Conservation (phyloP, 1,140 invertebrate species). For the Neodiprion pinetum region DNA sequence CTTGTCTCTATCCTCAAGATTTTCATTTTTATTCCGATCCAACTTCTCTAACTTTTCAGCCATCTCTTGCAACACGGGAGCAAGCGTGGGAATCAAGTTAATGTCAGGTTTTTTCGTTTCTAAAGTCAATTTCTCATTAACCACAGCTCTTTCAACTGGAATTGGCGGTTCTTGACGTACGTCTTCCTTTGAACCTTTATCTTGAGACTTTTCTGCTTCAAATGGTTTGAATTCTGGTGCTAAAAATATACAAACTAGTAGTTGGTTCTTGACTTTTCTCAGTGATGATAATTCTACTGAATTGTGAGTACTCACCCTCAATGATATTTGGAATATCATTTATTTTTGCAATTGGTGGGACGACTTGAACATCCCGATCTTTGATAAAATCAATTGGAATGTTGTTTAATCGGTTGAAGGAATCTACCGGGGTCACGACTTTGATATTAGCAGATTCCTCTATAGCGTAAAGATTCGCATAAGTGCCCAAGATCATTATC, state of each 20-base stretch:
- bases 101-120: constrained; percentile 31
- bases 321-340: constrained; percentile 37
- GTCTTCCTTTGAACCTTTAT: constrained; percentile 35
- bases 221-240: constrained; percentile 8
- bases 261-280: neutral
- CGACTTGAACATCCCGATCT: constrained; percentile 35
- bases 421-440: constrained; percentile 38
- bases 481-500: constrained; percentile 86
- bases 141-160: constrained; percentile 55
- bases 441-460: constrained; percentile 63
- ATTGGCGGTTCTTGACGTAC: constrained; percentile 63
- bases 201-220: constrained; percentile 15
- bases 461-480: constrained; percentile 81
- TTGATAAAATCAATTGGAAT: constrained; percentile 47
- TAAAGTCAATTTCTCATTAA: constrained; percentile 32
- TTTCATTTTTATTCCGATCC: constrained; percentile 25
- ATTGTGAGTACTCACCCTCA: constrained; percentile 5
- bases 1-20: constrained; percentile 37
- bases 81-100: constrained; percentile 26
- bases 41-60: constrained; percentile 34
- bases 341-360: constrained; percentile 36
- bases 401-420: constrained; percentile 53
- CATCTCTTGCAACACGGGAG: constrained; percentile 35
- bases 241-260: neutral
- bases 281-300: neutral